These are phyloP conservation scores for Tortricodes alternella DNA, from an alignment of 2,888 invertebrate species.

Conservation along the genomic window DNA sequence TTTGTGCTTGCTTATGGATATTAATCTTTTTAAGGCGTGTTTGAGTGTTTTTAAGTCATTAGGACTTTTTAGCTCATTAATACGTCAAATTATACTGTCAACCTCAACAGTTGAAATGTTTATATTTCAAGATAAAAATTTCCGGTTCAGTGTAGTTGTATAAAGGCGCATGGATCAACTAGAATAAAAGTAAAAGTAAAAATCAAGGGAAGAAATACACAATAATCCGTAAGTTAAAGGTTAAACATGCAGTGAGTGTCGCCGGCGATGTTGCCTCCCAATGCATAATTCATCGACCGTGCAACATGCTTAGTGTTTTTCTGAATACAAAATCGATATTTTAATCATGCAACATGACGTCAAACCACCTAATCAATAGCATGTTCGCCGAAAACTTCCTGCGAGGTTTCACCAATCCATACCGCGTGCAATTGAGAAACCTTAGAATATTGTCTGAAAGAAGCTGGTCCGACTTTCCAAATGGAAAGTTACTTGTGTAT, in stretches of 20 bases:
- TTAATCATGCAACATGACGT: slow-evolving; percentile 45
- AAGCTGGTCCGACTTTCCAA: background rate
- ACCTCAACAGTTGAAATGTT: background rate
- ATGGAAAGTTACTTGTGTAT: background rate
- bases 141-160: background rate
- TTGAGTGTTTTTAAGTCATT: too few relatives aligned
- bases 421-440: slow-evolving; percentile 10
- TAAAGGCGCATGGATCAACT: background rate
- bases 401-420: slow-evolving; percentile 19
- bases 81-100: background rate
- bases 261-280: slow-evolving; percentile 49
- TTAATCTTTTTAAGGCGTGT: background rate
- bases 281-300: slow-evolving; percentile 74
- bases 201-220: slow-evolving; percentile 52
- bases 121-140: slow-evolving; percentile 2
- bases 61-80: background rate
- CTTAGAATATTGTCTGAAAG: slow-evolving; percentile 10
- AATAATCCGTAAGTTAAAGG: slow-evolving; percentile 61
- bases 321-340: slow-evolving; percentile 57
- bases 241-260: slow-evolving; percentile 64
- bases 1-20: too few relatives aligned
- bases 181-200: slow-evolving; percentile 34
- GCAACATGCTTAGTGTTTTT: slow-evolving; percentile 47
- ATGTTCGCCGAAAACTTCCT: slow-evolving; percentile 3
- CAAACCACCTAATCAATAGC: slow-evolving; percentile 31